Base-by-base conservation (phyloP, 2,888 invertebrate genomes). In the Yponomeuta evonymella region DNA sequence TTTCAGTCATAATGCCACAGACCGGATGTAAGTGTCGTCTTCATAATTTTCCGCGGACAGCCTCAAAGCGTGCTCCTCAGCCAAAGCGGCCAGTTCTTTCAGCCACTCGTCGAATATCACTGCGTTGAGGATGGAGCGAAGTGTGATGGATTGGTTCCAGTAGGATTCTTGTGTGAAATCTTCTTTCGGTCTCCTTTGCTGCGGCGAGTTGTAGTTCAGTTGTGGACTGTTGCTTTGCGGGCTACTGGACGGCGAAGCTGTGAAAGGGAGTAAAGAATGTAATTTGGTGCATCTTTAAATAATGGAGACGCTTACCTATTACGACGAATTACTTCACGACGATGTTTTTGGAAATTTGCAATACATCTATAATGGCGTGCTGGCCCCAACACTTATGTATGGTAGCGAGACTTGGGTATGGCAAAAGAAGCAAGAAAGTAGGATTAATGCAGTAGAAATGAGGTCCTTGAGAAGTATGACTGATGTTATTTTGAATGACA, bases 81-180 rank as follows among this genome's bases (percentile, higher is more conserved):
- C 96, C 72, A 99, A 94, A 15, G 99, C 98, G 0, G 99, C 97
- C 73, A 99, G 90, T 89, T 99, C 98, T 85, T 98, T 98, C 0
- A 98, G 93, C 96, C 99, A 98, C 84, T 99, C 99, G 80, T 98
- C 98, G 73, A 99, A 90, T 67, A 99, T 91, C 8, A 99, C 96
- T 1, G 98, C 98, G 80, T 92, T 93, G 10, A 93, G 80, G 71
- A 92, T 82, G 2, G 89, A 85, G 0, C 90, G 86, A 2, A 88
- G 80, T 0, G 89, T 86, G 29, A 87, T 84, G 0, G 93, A 90
- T 72, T 91, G 89, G 76, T 86, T 86, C 93, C 93, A 93, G 75
- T 90, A 92, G 1, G 82, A 78, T 70, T 92, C 92, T 73, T 92
- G 86, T 1, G 89, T 89, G 81, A 92, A 90, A 1, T 84, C 73